Evolutionary conservation across 2,888 invertebrate species (phyloP), one percentile per base, ranked within the genome.

Genomic region (Macroteleia sp.): DNA sequence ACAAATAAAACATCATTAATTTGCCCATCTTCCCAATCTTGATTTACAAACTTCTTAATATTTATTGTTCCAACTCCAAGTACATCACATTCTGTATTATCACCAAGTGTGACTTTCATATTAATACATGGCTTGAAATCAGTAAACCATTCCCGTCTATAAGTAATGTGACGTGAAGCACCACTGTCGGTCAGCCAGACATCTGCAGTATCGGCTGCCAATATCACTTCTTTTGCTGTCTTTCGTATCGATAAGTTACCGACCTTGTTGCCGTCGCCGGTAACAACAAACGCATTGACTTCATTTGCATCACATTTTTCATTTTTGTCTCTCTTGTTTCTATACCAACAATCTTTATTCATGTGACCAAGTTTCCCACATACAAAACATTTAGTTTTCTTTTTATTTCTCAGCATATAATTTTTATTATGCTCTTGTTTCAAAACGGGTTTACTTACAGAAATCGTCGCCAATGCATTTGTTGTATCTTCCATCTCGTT

Each of bases 1-100:
- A 80, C 70, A 16, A 41, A 80, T 16, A 77, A 14, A 4, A 48
- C 48, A 30, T 48, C 14, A 8, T 48, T 10, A 0, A 32, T 52
- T 8, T 10, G 8, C 1, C 48, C 48, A 16, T 48, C 28, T 4
- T 30, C 5, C 41, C 41, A 41, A 12, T 41, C 9, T 3, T 14
- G 10, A 10, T 17, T 19, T 1, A 41, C 41, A 9, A 19, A 19
- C 19, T 41, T 41, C 8, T 6, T 3, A 9, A 41, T 19, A 2
- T 10, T 41, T 4, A 44, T 22, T 1, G 22, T 22, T 10, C 42
- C 22, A n/a, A n/a, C 10, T 14, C 48, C 30, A 2, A 14, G 14
- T 30, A 30, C 28, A 8, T 28, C 2, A 16, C 16, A 14, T 8
- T 2, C 2, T 17, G 25, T 2, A 10, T 57, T 30, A n/a, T 41